Base-by-base conservation (phyloP, 1,140 invertebrate species). In the Drosophila auraria region DNA sequence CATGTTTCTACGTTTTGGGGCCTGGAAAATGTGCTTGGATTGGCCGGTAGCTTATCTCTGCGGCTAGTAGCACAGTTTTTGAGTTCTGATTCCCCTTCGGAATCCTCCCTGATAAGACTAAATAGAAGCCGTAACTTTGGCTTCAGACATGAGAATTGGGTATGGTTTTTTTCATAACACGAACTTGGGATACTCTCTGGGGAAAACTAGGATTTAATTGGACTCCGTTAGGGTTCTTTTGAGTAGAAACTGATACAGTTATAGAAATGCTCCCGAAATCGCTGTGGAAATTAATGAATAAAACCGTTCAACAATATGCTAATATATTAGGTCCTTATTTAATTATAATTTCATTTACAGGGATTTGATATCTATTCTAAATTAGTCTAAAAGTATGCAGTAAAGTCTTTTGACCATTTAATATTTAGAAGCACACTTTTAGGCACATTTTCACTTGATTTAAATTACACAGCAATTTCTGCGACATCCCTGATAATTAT, bases 1-100 rank as follows among this genome's bases (percentile, higher is more conserved):
- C 59, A 44, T 40, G 14, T 15, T 25, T 57, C 23, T 11, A 68
- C 56, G 50, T 47, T 71, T 53, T 57, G 36, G 54, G 23, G 7
- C n/a, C 49, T 57, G 53, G 73, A 68, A 42, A 59, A 47, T 77
- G 54, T 61, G 38, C 20, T 72, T n/a, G 30, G 50, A 59, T 51
- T 40, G 64, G 25, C 57, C 53, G 53, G 59, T 47, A 20, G 49
- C 66, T 89, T 83, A 87, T 89, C 83, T 65, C 47, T 17, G 9
- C 25, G 47, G 54, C 33, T 74, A 15, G 63, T 69, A 80, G 80
- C 72, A 74, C 73, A 80, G 64, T 87, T 83, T 78, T 65, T 47
- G 50, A 68, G 51, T 80, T 70, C 60, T 20, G 49, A 61, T 44
- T 36, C 17, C 17, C 25, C 70, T 56, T 15, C 33, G 25, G 33